Percentiles rank a stretch among this genome's conserved stretches.
Evolutionary conservation across 2,113 vertebrate species (phyloP).

Genomic region (Misgurnus mizolepis): DNA sequence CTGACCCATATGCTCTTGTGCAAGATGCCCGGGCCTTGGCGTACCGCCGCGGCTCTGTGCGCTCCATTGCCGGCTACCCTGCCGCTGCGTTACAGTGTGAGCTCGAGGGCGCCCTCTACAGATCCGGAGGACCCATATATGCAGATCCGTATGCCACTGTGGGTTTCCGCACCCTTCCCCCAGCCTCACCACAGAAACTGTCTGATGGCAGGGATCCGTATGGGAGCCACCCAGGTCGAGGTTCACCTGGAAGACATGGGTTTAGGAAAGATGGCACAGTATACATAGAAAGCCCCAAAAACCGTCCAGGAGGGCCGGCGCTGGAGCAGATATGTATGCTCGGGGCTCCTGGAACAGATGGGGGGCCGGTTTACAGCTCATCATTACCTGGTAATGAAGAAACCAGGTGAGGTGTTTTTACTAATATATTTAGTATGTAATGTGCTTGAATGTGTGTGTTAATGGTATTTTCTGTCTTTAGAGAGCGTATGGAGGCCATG

Average conservation of each 20-base stretch:
- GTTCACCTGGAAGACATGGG: slow-evolving; percentile 90
- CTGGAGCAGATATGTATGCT: slow-evolving; percentile 84
- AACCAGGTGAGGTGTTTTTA: slow-evolving; percentile 79
- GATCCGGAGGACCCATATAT: slow-evolving; percentile 86
- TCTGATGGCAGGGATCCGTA: slow-evolving; percentile 84
- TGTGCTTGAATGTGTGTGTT: slow-evolving; percentile 5
- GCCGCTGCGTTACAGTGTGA: slow-evolving; percentile 91
- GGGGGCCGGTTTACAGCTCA: slow-evolving; percentile 77
- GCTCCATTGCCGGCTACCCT: slow-evolving; percentile 91
- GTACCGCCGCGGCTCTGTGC: slow-evolving; percentile 84
- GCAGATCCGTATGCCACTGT: slow-evolving; percentile 82
- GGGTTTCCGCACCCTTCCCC: slow-evolving; percentile 83
- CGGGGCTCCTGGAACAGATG: slow-evolving; percentile 78
- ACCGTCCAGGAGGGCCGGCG: slow-evolving; percentile 72
- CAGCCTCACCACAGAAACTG: slow-evolving; percentile 92
- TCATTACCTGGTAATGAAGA: slow-evolving; percentile 87
- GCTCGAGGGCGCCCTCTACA: slow-evolving; percentile 89
- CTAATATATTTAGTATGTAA: background rate
- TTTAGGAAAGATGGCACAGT: slow-evolving; percentile 89
- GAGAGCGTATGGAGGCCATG: slow-evolving; percentile 98
- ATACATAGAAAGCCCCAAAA: slow-evolving; percentile 88
- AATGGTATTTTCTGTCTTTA: slow-evolving; percentile 53
- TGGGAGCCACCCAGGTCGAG: slow-evolving; percentile 82
- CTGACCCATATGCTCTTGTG: slow-evolving; percentile 88
- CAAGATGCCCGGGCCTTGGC: slow-evolving; percentile 81